Evolutionary conservation across 2,113 vertebrate genomes (phyloP), one percentile per base, ranked within the genome.

Genomic region (Cinclus mexicanus): DNA sequence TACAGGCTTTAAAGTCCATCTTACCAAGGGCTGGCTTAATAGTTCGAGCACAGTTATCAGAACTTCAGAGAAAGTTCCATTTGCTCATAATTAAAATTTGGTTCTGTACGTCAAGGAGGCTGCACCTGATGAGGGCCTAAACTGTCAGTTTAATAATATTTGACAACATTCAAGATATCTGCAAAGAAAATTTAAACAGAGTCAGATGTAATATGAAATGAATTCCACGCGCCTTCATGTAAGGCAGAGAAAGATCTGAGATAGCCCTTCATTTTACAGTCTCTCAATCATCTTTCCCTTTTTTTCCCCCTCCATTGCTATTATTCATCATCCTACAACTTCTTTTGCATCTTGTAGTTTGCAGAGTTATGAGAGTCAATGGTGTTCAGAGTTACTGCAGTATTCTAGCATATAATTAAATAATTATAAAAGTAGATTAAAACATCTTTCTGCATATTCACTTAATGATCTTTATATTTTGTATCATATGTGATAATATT

Each of bases 71-170:
- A 95, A 94, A 84, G 64, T 25, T 68, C 47, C 55, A 41, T 96
- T 96, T 94, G 65, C 47, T 96, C 70, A 83, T 72, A 56, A 78
- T 94, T 95, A 96, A 88, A 90, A 95, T 78, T 61, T 76, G 28
- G 42, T 74, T 91, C 46, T 87, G 20, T 59, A 71, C 8, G 5
- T 88, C 72, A 83, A 75, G 52, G 44, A 94, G 41, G 83, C 44
- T 50, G 42, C 65, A 95, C 78, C 52, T 78, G 85, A 95, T 90
- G 69, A 90, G 26, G 55, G 86, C 59, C 52, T 94, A 87, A 94
- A 80, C 31, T 83, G 80, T 72, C 76, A 65, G 35, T 81, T 95
- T 95, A 90, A 96, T 90, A 71, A 84, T 89, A 90, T 84, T 93
- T 93, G 82, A 90, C 53, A 95, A 80, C 33, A 75, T 69, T 75